Percentiles rank a stretch among this genome's conserved stretches.
phyloP scores from a whole-genome alignment of 2,888 invertebrate species.

The Acanthoscelides obtectus region DNA sequence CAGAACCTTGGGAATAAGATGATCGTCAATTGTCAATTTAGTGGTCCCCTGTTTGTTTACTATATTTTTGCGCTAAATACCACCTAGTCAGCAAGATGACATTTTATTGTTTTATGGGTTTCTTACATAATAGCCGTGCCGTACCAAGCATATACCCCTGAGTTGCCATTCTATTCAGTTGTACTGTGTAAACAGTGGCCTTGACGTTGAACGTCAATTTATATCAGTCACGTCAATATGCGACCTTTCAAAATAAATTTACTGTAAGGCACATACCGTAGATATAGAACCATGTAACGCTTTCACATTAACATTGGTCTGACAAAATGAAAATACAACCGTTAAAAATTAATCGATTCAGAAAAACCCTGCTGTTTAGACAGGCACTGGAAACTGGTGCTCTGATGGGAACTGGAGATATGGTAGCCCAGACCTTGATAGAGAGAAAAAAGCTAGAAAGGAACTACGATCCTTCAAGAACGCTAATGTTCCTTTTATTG shows the following conservation, averaged over 20 bases:
- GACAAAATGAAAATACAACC: not conserved
- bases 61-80: no score
- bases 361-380: not conserved
- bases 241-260: not conserved
- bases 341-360: not conserved
- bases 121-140: no score
- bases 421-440: slow-evolving; percentile 66
- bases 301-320: no score
- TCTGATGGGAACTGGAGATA: slow-evolving; percentile 73
- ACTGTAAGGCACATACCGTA: not conserved
- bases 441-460: slow-evolving; percentile 42
- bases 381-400: slow-evolving; percentile 63
- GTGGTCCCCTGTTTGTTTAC: no score
- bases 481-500: slow-evolving; percentile 22
- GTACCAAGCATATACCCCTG: no score
- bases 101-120: no score
- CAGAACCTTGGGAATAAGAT: no score
- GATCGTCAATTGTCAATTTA: no score
- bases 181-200: no score
- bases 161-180: no score
- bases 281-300: not conserved
- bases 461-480: slow-evolving; percentile 18
- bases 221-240: not conserved
- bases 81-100: no score
- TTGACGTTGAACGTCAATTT: no score